Evolutionary conservation across 2,888 invertebrate genomes (phyloP).

Genomic region (Orthosia gracilis): DNA sequence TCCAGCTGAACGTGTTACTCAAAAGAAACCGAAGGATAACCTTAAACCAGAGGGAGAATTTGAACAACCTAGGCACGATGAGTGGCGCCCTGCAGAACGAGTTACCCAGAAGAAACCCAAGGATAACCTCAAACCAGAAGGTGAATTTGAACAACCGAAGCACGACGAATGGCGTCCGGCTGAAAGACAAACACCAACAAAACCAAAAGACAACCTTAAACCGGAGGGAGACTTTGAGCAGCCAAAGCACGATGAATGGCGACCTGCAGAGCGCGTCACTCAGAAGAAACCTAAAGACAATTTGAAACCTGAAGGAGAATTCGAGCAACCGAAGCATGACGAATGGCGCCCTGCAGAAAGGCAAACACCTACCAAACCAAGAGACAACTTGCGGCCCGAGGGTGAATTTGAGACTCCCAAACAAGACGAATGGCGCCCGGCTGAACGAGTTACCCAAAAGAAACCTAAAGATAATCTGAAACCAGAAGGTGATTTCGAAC

Average conservation of each 20-base stretch:
- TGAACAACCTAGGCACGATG: slow-evolving; percentile 78
- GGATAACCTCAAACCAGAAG: slow-evolving; percentile 91
- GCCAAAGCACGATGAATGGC: slow-evolving; percentile 55
- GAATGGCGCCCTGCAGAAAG: slow-evolving; percentile 81
- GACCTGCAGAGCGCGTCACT: slow-evolving; percentile 46
- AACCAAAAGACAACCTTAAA: slow-evolving; percentile 51
- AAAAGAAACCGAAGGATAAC: slow-evolving; percentile 87
- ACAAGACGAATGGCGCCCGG: slow-evolving; percentile 77
- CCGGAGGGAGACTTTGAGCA: slow-evolving; percentile 59
- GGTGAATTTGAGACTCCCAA: slow-evolving; percentile 83
- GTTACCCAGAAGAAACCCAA: slow-evolving; percentile 67
- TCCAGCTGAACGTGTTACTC: slow-evolving; percentile 41
- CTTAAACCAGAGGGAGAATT: slow-evolving; percentile 90
- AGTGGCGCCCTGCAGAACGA: slow-evolving; percentile 73
- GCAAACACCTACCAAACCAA: slow-evolving; percentile 76
- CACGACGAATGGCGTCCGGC: slow-evolving; percentile 67
- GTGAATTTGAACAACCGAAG: slow-evolving; percentile 82
- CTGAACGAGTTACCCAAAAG: slow-evolving; percentile 67
- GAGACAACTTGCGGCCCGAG: slow-evolving; percentile 85
- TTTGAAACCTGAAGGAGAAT: slow-evolving; percentile 85
- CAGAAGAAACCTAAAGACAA: slow-evolving; percentile 52
- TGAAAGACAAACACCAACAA: slow-evolving; percentile 34
- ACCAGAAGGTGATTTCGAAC: slow-evolving; percentile 86
- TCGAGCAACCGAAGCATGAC: slow-evolving; percentile 85
- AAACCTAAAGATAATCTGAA: slow-evolving; percentile 78